Evolutionary conservation across 2,113 vertebrate genomes (phyloP), one percentile per base, ranked within the genome.

Genomic region (Tychaedon coryphoeus): DNA sequence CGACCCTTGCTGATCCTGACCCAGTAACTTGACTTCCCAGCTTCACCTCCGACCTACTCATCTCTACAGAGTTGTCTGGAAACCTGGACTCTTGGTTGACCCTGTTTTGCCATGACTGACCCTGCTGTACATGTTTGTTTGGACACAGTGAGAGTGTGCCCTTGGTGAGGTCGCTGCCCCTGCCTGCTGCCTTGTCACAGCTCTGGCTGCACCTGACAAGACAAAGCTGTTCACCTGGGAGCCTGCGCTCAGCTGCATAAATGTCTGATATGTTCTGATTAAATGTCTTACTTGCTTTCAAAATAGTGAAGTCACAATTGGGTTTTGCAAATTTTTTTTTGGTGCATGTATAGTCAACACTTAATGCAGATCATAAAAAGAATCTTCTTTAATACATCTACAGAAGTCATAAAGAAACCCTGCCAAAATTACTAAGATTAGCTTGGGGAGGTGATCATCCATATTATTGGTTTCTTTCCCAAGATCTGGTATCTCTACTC

Each of bases 141-240:
- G 72, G 60, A 51, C 10, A 14, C 60, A 9, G 23, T 45, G 18
- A 34, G 12, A 57, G 10, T 0, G 0, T 74, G 56, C 43, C 38
- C 38, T 53, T 3, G 1, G 48, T 0, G 3, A 20, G 80, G 87
- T 62, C 1, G 0, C 57, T 94, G 73, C 22, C 65, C 65, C 51
- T 58, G n/a, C 14, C 14, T 43, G 42, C 42, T 1, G 2, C 31
- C n/a, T 19, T 34, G 62, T 79, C 18, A 8, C 1, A 0, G 51
- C 48, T 91, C 22, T 48, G 38, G 43, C 22, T 29, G 51, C 25
- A 5, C 16, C 53, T 33, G 34, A 7, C 9, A 7, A 13, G 17
- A 16, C 29, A 5, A 38, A n/a, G 14, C 72, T 74, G 28, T 34
- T 61, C 1, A 1, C 31, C 17, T 47, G 9, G 29, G 20, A 53